Evolutionary conservation across 2,888 invertebrate species (phyloP), one percentile per base, ranked within the genome.

Genomic region (Halictus ligatus): DNA sequence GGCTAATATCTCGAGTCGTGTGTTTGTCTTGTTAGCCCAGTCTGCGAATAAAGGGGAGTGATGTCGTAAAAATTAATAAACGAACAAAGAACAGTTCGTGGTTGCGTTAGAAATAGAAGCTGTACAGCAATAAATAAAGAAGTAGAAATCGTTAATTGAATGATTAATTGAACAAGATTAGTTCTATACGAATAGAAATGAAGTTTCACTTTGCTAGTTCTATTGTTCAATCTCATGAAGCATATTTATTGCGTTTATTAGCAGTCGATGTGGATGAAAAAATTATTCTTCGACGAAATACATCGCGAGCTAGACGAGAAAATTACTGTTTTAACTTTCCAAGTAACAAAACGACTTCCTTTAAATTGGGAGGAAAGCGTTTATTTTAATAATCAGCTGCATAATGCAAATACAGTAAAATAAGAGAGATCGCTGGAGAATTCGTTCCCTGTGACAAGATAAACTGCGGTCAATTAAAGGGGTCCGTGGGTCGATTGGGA

Each of bases 391-490:
- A 15, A 60, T 15, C 13, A 25, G 15, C 15, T 6, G 60, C 12
- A 13, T 6, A 13, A 60, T 13, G 60, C 25, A 12, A 60, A 60
- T 25, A 0, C 13, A 77, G 75, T 75, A 73, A 40, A 21, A 43
- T 78, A 48, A 21, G 29, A 50, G 75, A 75, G 78, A 64, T 74
- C 54, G 58, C 50, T 13, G 43, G 64, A 58, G 75, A 43, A 40
- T n/a, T 64, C 69, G 58, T 71, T 60, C 29, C 35, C 71, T 4
- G 64, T 15, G 4, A n/a, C 8, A 18, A 64, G 73, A 25, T 43
- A 67, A 46, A 29, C 60, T 40, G 76, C 83, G 76, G 74, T 74
- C 75, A 82, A 50, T 76, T 85, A 79, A 81, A 64, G 83, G 21
- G 35, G 29, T 29, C 18, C 35, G 35, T 54, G 76, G 67, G 60